Conservation (phyloP, 2,113 vertebrate species). For the Amazona guildingii region DNA sequence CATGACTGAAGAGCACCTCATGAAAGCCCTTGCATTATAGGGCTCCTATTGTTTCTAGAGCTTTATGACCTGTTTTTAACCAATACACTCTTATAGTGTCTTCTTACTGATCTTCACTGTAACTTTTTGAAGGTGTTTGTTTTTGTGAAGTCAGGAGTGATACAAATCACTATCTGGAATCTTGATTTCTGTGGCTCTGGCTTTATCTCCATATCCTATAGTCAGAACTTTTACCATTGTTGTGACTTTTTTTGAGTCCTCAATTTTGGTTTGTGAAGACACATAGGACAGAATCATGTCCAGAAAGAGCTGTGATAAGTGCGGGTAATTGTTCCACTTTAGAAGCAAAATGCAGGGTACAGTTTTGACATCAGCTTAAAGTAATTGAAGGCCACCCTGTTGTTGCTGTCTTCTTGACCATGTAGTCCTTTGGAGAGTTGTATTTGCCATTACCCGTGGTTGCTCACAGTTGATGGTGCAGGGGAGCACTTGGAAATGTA, state of each 20-base stretch:
- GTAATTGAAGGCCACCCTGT: neutral
- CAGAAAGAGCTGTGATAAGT: neutral
- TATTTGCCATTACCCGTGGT: neutral
- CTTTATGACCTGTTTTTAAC: neutral
- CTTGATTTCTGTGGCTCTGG: neutral
- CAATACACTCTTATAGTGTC: neutral
- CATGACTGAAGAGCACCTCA: neutral
- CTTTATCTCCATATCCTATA: neutral
- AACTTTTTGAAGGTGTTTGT: neutral
- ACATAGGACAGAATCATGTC: neutral
- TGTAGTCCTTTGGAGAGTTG: neutral
- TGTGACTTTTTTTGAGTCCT: neutral
- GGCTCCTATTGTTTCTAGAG: neutral
- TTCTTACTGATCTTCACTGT: neutral
- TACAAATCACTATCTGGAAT: neutral
- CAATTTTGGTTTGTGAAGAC: neutral
- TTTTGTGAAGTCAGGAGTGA: neutral
- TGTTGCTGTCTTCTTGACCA: neutral
- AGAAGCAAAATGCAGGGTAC: neutral
- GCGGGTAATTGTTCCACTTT: fast-evolving
- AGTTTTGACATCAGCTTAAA: neutral
- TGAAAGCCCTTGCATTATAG: neutral
- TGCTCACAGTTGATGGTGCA: neutral
- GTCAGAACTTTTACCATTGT: neutral
- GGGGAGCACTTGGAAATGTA: neutral